Evolutionary conservation across 2,797 vertebrate species (phyloP).

Genomic region (Luscinia megarhynchos): DNA sequence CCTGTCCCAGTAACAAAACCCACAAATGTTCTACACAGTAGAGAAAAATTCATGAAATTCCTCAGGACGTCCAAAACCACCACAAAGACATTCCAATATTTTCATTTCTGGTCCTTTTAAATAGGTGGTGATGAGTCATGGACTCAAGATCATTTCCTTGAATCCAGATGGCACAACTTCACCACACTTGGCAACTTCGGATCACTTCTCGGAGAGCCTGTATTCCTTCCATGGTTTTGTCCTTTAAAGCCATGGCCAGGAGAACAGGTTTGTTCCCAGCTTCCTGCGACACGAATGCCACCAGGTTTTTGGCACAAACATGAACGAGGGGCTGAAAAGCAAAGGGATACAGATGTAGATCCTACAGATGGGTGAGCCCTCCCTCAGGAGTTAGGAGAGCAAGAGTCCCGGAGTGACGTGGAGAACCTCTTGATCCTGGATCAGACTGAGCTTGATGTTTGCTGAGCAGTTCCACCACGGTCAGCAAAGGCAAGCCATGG

Average conservation of each 20-base stretch:
- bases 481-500: neutral
- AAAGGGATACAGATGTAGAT: neutral
- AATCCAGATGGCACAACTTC: constrained; percentile 56
- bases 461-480: accelerated
- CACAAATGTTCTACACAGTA: constrained; percentile 44
- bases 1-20: constrained; percentile 21
- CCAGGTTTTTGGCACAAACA: constrained; percentile 93
- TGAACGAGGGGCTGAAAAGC: constrained; percentile 88
- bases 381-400: neutral
- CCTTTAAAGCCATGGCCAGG: constrained; percentile 89
- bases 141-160: constrained; percentile 13
- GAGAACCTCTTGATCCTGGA: neutral
- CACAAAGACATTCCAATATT: constrained; percentile 66
- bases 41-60: constrained; percentile 48
- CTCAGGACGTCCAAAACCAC: constrained; percentile 19
- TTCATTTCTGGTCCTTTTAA: constrained; percentile 54
- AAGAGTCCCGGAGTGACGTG: accelerated
- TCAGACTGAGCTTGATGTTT: neutral
- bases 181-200: constrained; percentile 93
- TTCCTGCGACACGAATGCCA: constrained; percentile 88
- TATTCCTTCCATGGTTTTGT: constrained; percentile 87
- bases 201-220: constrained; percentile 89
- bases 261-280: constrained; percentile 91
- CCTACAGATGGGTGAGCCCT: neutral
- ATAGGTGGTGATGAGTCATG: constrained; percentile 42